phyloP scores from a whole-genome alignment of 2,888 invertebrate species.

The Amblyteles armatorius region DNA sequence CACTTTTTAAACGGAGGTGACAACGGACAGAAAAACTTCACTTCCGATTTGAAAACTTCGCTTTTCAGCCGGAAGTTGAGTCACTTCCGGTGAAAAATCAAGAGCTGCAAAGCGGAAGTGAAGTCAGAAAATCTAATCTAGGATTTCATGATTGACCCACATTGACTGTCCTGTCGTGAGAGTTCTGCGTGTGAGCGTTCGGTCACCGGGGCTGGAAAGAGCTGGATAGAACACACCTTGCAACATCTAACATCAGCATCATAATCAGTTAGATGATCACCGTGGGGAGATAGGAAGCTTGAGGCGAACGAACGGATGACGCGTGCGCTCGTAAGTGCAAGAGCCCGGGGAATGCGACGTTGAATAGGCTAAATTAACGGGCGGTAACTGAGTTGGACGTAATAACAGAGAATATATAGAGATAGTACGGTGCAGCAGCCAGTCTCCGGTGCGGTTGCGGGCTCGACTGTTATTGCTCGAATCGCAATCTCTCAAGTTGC shows the following conservation, averaged over 20 bases:
- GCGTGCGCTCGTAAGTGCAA: conserved; percentile 47
- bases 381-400: conserved; percentile 69
- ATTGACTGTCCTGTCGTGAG: no score
- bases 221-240: no score
- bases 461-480: conserved; percentile 55
- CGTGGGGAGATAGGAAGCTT: neutral
- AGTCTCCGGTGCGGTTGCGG: conserved; percentile 36
- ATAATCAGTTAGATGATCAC: conserved; percentile 9
- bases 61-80: no score
- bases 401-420: conserved; percentile 62
- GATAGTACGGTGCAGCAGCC: conserved; percentile 45
- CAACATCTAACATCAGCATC: neutral
- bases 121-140: no score
- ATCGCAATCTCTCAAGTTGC: conserved; percentile 40
- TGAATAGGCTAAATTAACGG: conserved; percentile 79
- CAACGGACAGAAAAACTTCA: no score
- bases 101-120: no score
- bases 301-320: conserved; percentile 23
- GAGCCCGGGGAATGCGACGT: conserved; percentile 72
- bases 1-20: no score
- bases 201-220: no score
- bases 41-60: no score
- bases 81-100: no score
- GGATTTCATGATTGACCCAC: no score
- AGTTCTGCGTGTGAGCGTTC: no score